Conservation (phyloP, 1,140 invertebrate species). For the Drosophila yakuba region DNA sequence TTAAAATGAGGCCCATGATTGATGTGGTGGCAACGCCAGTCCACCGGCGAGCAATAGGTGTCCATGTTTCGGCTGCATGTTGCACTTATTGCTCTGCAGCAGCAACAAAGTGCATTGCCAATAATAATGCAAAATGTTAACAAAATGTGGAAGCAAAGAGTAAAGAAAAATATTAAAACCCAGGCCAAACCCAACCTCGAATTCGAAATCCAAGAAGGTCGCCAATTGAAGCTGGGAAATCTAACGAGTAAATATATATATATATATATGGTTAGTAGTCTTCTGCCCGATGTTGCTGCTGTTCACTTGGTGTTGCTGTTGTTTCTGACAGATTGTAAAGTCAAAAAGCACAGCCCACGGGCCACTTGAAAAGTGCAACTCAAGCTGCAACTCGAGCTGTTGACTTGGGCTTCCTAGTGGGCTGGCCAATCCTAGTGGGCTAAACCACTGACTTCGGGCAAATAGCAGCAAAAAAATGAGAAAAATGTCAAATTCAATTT, state of each 20-base stretch:
- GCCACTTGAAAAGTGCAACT: constrained; percentile 46
- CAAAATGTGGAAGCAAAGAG: constrained; percentile 26
- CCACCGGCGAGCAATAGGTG: constrained; percentile 39
- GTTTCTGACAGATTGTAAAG: constrained; percentile 40
- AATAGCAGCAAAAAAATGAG: constrained; percentile 22
- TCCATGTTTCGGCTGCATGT: constrained; percentile 59
- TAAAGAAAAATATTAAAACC: neutral
- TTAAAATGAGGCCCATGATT: constrained; percentile 80
- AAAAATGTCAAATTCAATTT: constrained; percentile 77
- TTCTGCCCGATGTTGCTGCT: constrained; percentile 61
- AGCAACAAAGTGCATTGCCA: constrained; percentile 27
- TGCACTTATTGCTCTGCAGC: constrained; percentile 55
- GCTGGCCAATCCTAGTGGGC: constrained; percentile 36
- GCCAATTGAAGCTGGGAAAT: constrained; percentile 59
- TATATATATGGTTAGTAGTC: constrained; percentile 35
- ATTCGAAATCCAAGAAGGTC: constrained; percentile 55
- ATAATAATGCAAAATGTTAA: constrained; percentile 65
- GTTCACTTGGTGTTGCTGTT: constrained; percentile 21
- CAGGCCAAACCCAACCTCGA: constrained; percentile 54
- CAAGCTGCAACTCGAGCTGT: constrained; percentile 9
- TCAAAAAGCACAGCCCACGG: constrained; percentile 32
- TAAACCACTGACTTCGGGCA: neutral
- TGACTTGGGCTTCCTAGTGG: constrained; percentile 62
- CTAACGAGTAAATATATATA: neutral
- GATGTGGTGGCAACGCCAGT: constrained; percentile 55